These are phyloP conservation scores for Tetramorium bicarinatum DNA, from an alignment of 2,888 invertebrate species.

Conservation along the genomic window DNA sequence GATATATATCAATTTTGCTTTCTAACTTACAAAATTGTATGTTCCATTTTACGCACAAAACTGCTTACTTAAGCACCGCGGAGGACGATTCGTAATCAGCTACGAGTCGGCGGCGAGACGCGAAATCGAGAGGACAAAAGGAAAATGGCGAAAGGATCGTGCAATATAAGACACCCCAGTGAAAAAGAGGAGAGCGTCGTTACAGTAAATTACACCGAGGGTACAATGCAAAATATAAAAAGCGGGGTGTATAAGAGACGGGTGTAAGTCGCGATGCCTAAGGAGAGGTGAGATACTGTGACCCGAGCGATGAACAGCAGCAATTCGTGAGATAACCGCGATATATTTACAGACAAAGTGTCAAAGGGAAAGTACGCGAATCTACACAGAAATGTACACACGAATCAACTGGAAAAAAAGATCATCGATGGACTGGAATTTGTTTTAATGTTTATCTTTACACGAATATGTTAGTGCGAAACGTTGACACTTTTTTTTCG, in stretches of 20 bases:
- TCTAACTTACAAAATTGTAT: not conserved
- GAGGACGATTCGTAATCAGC: slow-evolving; percentile 22
- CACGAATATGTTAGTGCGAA: not conserved
- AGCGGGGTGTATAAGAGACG: slow-evolving; percentile 56
- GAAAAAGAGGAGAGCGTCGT: slow-evolving; percentile 67
- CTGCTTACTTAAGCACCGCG: not conserved
- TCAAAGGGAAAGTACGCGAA: slow-evolving; percentile 59
- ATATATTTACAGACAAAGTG: slow-evolving; percentile 77
- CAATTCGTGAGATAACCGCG: slow-evolving; percentile 76
- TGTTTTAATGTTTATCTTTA: slow-evolving; percentile 4
- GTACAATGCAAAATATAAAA: slow-evolving; percentile 66
- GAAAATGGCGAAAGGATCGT: slow-evolving; percentile 35
- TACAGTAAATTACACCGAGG: slow-evolving; percentile 74
- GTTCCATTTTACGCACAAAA: not conserved
- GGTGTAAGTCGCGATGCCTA: slow-evolving; percentile 37
- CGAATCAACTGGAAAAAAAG: not conserved
- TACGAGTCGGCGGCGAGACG: not conserved
- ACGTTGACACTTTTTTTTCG: not conserved
- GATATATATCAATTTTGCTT: not conserved
- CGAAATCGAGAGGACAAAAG: slow-evolving; percentile 38
- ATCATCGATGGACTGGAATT: not conserved
- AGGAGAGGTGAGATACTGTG: slow-evolving; percentile 42
- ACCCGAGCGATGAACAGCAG: slow-evolving; percentile 53
- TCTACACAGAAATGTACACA: not conserved
- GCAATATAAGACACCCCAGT: slow-evolving; percentile 25